Evolutionary conservation across 2,888 invertebrate species (phyloP).

Genomic region (Dynastes maya): DNA sequence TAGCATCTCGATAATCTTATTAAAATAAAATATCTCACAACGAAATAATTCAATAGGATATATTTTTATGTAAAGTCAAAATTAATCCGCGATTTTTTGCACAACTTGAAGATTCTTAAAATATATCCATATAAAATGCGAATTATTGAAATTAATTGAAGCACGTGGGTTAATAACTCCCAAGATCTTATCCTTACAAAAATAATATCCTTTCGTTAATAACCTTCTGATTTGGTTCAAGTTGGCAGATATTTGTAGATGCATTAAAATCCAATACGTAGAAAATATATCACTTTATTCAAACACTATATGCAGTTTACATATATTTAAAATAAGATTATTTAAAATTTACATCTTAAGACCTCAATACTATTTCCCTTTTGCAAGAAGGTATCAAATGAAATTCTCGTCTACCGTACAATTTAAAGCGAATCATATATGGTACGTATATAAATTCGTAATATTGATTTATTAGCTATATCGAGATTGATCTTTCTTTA

Average conservation of each 20-base stretch:
- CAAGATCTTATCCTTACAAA: no score
- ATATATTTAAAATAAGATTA: slow-evolving; percentile 15
- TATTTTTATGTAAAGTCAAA: neutral
- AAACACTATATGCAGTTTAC: neutral
- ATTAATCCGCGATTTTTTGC: no score
- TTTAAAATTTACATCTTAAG: neutral
- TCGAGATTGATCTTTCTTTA: neutral
- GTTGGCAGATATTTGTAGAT: neutral
- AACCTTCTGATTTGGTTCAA: neutral
- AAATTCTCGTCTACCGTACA: no score
- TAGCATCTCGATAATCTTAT: slow-evolving; percentile 40
- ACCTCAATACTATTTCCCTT: neutral
- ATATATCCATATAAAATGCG: no score
- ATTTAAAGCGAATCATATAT: neutral
- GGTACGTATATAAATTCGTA: neutral
- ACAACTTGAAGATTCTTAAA: no score
- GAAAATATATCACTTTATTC: slow-evolving; percentile 19
- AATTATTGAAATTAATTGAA: no score
- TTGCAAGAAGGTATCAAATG: neutral
- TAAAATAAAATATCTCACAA: slow-evolving; percentile 41
- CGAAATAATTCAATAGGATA: slow-evolving; percentile 4
- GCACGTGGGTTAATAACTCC: no score
- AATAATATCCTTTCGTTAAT: neutral
- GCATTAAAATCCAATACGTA: slow-evolving; percentile 5
- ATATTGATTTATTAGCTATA: slow-evolving; percentile 24